Base-by-base conservation (phyloP, 2,113 vertebrate genomes). In the Gadus macrocephalus region DNA sequence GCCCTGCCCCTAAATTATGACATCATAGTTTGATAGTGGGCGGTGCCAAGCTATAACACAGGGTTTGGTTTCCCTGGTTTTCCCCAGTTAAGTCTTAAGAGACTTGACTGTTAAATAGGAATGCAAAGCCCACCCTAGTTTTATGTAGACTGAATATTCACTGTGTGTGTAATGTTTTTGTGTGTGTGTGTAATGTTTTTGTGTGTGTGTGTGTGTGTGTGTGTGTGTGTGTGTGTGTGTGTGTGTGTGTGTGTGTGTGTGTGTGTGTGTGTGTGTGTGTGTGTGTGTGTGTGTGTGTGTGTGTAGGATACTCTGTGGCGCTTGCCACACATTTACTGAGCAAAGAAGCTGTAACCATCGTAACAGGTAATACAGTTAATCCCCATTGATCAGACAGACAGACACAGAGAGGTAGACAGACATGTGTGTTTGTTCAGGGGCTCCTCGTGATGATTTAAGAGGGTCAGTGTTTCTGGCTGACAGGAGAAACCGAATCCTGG, bases 231-330 rank as follows among this genome's bases (percentile, higher is more conserved):
- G n/a, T 19, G n/a, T 19, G n/a, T 61, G 16, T 19, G 25, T 16
- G 25, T 64, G 8, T 64, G 12, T 64, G 62, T 64, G 62, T 64
- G 62, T 64, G 62, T 64, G 62, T 35, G 62, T 64, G 62, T 64
- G 62, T 64, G 62, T 35, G 62, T 64, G 27, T 64, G 15, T 64
- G 31, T 70, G 67, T 70, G 68, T 75, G 60, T 22, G 3, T 55
- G 61, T 28, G 62, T 55, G 20, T 27, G 22, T 77, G 42, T 75
- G n/a, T 70, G 66, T 70, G 27, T 76, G 28, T 68, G n/a, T 62
- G 4, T 69, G 15, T 62, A 89, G 88, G 88, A 6, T 89, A 89
- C n/a, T 88, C 86, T 0, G 81, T 89, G 3, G 67, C 73, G 38
- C 85, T 83, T 83, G 80, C 80, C 56, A 67, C 0, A 0, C 55